These are phyloP conservation scores for Drosophila asahinai DNA, from an alignment of 1,140 invertebrate species.

Conservation along the genomic window DNA sequence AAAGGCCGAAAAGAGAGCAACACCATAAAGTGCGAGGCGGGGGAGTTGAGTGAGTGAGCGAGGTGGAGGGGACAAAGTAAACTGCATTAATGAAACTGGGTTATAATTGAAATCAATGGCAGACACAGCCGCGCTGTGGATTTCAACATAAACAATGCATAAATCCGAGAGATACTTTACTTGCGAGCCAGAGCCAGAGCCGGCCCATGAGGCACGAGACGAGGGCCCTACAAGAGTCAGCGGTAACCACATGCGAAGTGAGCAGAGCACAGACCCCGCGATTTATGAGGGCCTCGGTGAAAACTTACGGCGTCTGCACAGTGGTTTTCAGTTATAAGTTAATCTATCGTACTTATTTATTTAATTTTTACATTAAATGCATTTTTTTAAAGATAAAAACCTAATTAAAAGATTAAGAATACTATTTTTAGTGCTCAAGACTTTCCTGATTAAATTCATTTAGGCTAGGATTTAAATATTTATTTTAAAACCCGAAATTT, in stretches of 20 bases:
- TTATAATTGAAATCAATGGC: conserved; percentile 78
- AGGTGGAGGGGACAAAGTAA: conserved; percentile 30
- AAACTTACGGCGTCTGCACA: conserved; percentile 18
- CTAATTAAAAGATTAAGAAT: too few species aligned
- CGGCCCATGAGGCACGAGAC: conserved; percentile 43
- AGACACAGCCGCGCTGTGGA: conserved; percentile 44
- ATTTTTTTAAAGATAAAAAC: too few species aligned
- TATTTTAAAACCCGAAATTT: too few species aligned
- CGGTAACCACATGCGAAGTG: conserved; percentile 44
- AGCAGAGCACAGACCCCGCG: conserved; percentile 23
- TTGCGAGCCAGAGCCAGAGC: conserved; percentile 16
- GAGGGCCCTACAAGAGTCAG: conserved; percentile 55
- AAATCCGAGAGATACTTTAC: conserved; percentile 62
- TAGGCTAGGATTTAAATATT: too few species aligned
- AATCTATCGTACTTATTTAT: not conserved
- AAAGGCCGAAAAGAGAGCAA: conserved; percentile 35
- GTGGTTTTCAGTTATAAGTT: conserved; percentile 1
- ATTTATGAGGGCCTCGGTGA: conserved; percentile 56
- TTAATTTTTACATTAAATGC: not conserved
- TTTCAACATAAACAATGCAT: conserved; percentile 71
- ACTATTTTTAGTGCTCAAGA: too few species aligned
- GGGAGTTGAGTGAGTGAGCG: not conserved
- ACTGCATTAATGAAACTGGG: conserved; percentile 73
- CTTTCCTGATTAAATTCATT: too few species aligned
- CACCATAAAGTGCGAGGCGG: not conserved